Evolutionary conservation across 2,888 invertebrate species (phyloP), one percentile per base, ranked within the genome.

Genomic region (Agrochola lychnidis): DNA sequence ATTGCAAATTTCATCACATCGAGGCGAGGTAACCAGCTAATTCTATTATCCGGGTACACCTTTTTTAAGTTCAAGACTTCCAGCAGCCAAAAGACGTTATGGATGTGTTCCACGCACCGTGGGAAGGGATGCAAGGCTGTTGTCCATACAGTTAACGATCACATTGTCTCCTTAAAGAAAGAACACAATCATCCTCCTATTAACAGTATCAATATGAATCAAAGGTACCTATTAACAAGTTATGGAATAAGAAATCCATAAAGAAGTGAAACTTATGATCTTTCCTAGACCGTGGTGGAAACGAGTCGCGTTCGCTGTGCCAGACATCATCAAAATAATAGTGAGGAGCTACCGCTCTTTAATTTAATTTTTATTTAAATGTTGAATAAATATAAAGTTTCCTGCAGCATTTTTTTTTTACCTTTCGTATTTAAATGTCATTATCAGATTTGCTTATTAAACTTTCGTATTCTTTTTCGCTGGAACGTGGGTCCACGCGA

Each of bases 51-150:
- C 0, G 79, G 79, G 0, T 78, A 78, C 4, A 64, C 78, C 5
- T 79, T 56, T 25, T 73, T 56, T 10, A 59, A 51, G 19, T 57
- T 63, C 30, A 14, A 19, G 25, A 76, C 62, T 6, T 61, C n/a
- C 42, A n/a, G 3, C 12, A 69, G 12, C n/a, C 56, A 68, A 36
- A 56, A 36, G 10, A 16, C 16, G 3, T 1, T 36, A 3, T 79
- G 80, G 82, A 53, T 63, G 62, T 81, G 76, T 42, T 76, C 81
- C 25, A 71, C 81, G 7, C 69, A 81, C 19, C 76, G 72, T 30
- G 45, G n/a, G 0, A 81, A 45, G 22, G 61, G 72, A 12, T 81
- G 81, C n/a, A 76, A 71, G 2, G 76, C 81, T 9, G 30, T 40
- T 12, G 19, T 72, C 0, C 63, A 81, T 14, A 76, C 76, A 12